Evolutionary conservation across 2,888 invertebrate species (phyloP).

Genomic region (Pseudococcus jackbeardsleyi): DNA sequence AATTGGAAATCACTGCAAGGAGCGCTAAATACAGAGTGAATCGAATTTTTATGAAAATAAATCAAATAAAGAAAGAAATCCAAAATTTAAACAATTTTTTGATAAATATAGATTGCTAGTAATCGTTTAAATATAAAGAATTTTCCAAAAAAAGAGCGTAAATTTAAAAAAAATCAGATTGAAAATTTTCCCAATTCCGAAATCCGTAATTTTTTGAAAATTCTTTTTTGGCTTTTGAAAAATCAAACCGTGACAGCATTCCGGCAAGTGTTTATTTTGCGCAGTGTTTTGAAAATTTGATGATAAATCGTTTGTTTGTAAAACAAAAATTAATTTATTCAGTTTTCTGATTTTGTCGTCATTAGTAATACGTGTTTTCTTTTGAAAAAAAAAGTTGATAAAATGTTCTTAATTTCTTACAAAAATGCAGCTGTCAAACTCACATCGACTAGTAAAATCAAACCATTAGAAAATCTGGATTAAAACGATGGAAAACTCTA

Average conservation of each 20-base stretch:
- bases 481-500: slow-evolving; percentile 55
- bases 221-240: neutral
- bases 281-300: slow-evolving; percentile 38
- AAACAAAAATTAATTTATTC: slow-evolving; percentile 42
- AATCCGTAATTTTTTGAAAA: neutral
- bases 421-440: neutral
- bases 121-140: neutral
- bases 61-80: neutral
- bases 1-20: neutral
- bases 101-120: neutral
- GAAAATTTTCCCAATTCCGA: neutral
- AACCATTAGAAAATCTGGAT: neutral
- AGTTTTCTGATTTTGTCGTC: slow-evolving; percentile 24
- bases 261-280: slow-evolving; percentile 1
- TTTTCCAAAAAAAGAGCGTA: neutral
- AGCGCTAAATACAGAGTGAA: neutral
- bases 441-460: neutral
- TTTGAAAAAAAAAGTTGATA: neutral
- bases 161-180: neutral
- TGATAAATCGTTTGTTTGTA: slow-evolving; percentile 55
- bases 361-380: slow-evolving; percentile 33
- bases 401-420: neutral
- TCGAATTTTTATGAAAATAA: neutral
- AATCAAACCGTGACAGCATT: neutral
- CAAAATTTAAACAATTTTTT: neutral